phyloP scores from a whole-genome alignment of 2,113 vertebrate species.

The Podocnemis expansa region DNA sequence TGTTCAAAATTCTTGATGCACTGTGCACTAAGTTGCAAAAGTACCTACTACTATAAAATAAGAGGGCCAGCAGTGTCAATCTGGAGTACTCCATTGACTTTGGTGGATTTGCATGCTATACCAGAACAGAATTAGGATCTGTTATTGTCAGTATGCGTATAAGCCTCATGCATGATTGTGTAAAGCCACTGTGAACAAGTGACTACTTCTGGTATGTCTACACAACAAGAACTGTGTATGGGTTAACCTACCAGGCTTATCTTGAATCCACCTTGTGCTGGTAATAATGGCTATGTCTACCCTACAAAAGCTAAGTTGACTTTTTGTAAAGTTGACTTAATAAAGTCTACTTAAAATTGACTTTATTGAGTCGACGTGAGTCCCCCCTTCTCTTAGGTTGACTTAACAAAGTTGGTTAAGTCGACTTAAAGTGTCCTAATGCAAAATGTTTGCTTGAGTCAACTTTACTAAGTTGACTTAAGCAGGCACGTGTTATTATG shows the following conservation, averaged over 20 bases:
- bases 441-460: too few species aligned
- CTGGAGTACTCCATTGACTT: background rate
- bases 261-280: background rate
- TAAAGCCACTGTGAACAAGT: background rate
- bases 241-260: background rate
- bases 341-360: too few species aligned
- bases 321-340: too few species aligned
- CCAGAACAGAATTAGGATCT: rapidly evolving
- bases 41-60: rapidly evolving
- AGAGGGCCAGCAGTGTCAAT: background rate
- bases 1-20: background rate
- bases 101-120: background rate
- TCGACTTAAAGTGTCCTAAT: too few species aligned
- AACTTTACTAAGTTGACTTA: too few species aligned
- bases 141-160: rapidly evolving
- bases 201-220: background rate
- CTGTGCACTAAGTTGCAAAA: background rate
- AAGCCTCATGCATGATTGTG: rapidly evolving
- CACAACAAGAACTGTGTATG: background rate
- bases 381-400: too few species aligned
- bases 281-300: too few species aligned
- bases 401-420: too few species aligned
- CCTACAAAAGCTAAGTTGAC: too few species aligned
- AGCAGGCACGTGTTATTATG: too few species aligned
- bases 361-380: too few species aligned